Evolutionary conservation across 2,797 vertebrate species (phyloP), one percentile per base, ranked within the genome.

Genomic region (Podarcis siculus): DNA sequence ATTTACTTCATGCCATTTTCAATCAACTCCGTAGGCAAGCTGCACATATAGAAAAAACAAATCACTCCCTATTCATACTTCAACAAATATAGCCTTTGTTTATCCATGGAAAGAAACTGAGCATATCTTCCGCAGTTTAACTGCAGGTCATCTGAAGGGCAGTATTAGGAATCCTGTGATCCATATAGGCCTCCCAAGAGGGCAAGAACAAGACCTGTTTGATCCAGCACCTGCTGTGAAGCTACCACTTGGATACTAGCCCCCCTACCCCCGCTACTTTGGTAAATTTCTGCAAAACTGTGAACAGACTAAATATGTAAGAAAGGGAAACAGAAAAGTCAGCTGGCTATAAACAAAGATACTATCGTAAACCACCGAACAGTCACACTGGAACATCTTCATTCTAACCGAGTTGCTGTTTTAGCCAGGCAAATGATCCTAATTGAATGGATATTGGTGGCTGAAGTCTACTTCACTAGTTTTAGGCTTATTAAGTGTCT

Each of bases 171-270:
- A 97, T 97, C 96, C 97, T 98, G 94, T 97, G 97, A 98, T 98
- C 97, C 98, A 97, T 97, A 96, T 86, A 95, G 93, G 94, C 96
- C 96, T 97, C 97, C 97, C 96, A 95, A 98, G 97, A 97, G 97
- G 97, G 96, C 97, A 97, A 98, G 97, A 98, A 97, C 97, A 97
- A 98, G 98, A 98, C 96, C 97, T 96, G 96, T 98, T 98, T 98
- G 98, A 98, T 98, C 98, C 97, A 97, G 97, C 98, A 98, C 98
- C 98, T 99, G 98, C 98, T 99, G 98, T 93, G 98, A 97, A 95
- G 96, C 97, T 97, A 97, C 98, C 97, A 98, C 98, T 98, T 97
- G 97, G 97, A 98, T 97, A 98, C 97, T 97, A 97, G 97, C 97
- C 7, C 4, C 27, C 39, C 23, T 8, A 2, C 42, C 32, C 32